Base-by-base conservation (phyloP, 2,113 vertebrate genomes). In the Neolamprologus ventralis region DNA sequence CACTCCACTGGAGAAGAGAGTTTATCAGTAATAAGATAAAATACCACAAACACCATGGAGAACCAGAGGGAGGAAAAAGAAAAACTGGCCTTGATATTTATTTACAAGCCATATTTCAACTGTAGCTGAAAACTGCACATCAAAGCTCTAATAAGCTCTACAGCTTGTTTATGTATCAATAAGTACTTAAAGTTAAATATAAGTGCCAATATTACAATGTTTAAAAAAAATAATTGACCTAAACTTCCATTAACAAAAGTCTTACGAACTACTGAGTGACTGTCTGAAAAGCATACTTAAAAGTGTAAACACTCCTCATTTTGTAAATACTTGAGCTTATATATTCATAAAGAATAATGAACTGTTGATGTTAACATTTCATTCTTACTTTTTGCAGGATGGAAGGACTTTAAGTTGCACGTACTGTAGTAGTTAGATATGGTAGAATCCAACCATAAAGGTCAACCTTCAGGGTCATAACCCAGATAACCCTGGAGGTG, bases 21-120 rank as follows among this genome's bases (percentile, higher is more conserved):
- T 92, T 81, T 65, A 23, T 21, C 49, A 65, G 37, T 82, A 54
- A 94, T 91, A 90, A 90, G 73, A 89, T 71, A 83, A 87, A 88
- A 81, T 86, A 78, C 68, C 55, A 82, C 23, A 92, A 63, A 73
- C 58, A 84, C 21, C 9, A 45, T 54, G 5, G 35, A 85, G 54
- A 81, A 81, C 10, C 21, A 85, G 60, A 54, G 28, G 45, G 40
- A 86, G 9, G 26, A 57, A 26, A 57, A 82, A 68, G 6, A 63
- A 63, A 81, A 54, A 47, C 6, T 23, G 9, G 6, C 26, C 16
- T 85, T 75, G 23, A 84, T 37, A 26, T 71, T 60, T 31, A 91
- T 42, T 49, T 75, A 12, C 9, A 75, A 49, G 35, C 21, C 3
- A 26, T 28, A 81, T 28, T 58, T 31, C 12, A 53, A 35, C 31